Conservation (phyloP, 1,140 invertebrate genomes). For the Tribolium madens region DNA sequence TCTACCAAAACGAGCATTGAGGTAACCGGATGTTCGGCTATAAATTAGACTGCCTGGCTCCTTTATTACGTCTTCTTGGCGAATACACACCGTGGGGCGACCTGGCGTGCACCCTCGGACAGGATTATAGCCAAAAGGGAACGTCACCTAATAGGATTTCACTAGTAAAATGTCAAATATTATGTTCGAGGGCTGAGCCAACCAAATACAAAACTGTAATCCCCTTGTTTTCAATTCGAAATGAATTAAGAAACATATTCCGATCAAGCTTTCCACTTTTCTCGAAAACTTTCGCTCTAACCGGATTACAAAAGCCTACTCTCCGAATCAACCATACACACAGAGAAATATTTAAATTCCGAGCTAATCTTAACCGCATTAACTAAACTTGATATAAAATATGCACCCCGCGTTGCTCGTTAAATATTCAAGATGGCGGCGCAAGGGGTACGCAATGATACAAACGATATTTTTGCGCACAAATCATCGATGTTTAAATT, state of each 20-base stretch:
- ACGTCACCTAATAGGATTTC: slow-evolving; percentile 30
- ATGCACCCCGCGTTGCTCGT: slow-evolving; percentile 51
- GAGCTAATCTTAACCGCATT: slow-evolving; percentile 48
- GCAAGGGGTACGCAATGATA: slow-evolving; percentile 43
- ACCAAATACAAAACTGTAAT: not conserved
- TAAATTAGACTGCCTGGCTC: slow-evolving; percentile 33
- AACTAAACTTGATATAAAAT: slow-evolving; percentile 50
- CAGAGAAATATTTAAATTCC: slow-evolving; percentile 48
- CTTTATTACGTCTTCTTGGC: slow-evolving; percentile 32
- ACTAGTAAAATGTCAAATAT: slow-evolving; percentile 39
- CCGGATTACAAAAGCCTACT: slow-evolving; percentile 3
- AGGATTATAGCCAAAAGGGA: slow-evolving; percentile 5
- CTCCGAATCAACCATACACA: slow-evolving; percentile 29
- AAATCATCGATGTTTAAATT: slow-evolving; percentile 41
- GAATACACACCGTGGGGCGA: slow-evolving; percentile 24
- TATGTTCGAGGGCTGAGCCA: slow-evolving; percentile 2
- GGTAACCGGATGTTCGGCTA: slow-evolving; percentile 34
- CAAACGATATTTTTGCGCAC: slow-evolving; percentile 49
- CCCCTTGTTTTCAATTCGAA: not conserved
- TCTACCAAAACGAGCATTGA: slow-evolving; percentile 35
- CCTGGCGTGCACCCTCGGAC: slow-evolving; percentile 1
- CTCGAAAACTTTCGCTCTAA: not conserved
- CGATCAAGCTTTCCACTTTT: not conserved
- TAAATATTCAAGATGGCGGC: slow-evolving; percentile 53
- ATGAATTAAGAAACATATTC: not conserved